Evolutionary conservation across 2,113 vertebrate species (phyloP).

Genomic region (Myocastor coypus): DNA sequence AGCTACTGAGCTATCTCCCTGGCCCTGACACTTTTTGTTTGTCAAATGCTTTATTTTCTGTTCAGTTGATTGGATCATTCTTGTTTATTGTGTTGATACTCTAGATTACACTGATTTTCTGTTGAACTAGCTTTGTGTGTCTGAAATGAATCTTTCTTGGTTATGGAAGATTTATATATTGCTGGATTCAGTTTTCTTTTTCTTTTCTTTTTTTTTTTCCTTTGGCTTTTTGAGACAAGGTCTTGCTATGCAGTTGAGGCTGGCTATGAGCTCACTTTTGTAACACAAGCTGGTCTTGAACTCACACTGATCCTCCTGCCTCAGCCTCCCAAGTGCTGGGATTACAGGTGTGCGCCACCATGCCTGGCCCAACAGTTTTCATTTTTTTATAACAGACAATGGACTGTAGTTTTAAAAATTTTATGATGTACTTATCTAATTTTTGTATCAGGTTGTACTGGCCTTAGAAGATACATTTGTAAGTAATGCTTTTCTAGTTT

Average conservation of each 20-base stretch:
- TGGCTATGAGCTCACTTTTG: no score
- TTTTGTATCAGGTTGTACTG: not conserved
- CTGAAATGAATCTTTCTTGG: not conserved
- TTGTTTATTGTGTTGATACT: not conserved
- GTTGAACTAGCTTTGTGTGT: not conserved
- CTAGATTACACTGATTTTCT: not conserved
- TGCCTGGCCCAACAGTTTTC: no score
- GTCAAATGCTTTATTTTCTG: not conserved
- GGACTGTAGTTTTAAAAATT: not conserved
- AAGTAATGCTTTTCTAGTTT: not conserved
- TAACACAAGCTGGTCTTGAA: no score
- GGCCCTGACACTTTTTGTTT: not conserved
- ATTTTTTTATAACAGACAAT: not conserved
- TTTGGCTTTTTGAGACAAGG: no score
- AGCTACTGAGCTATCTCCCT: no score
- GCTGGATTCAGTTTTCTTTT: not conserved
- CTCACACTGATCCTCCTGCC: no score
- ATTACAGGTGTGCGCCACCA: no score
- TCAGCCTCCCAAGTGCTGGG: no score
- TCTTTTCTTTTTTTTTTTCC: no score
- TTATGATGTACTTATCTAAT: not conserved
- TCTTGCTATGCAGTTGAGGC: no score
- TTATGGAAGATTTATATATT: not conserved
- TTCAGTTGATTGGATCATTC: not conserved
- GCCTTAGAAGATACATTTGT: not conserved